phyloP scores from a whole-genome alignment of 2,113 vertebrate species.

The Gnathonemus echidnorhynchus region DNA sequence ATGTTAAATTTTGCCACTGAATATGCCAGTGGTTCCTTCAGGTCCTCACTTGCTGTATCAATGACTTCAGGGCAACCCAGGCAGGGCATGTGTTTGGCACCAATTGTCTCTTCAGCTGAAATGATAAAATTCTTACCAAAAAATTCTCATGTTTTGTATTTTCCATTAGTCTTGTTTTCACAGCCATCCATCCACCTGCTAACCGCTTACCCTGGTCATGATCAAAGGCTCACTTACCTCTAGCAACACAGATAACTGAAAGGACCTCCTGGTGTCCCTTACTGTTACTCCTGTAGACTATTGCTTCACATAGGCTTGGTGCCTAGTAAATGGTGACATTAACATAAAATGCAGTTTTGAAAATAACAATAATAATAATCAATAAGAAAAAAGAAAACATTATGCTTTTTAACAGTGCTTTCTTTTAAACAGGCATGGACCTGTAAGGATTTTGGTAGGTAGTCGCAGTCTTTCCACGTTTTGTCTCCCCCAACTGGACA shows the following conservation, averaged over 20 bases:
- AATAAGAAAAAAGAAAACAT: not conserved
- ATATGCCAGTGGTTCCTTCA: conserved; percentile 56
- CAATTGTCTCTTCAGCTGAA: conserved; percentile 39
- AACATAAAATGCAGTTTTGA: not conserved
- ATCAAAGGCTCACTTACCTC: not conserved
- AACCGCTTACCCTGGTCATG: not conserved
- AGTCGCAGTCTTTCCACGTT: conserved; percentile 73
- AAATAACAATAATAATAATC: not conserved
- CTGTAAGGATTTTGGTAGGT: conserved; percentile 47
- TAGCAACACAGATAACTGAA: conserved; percentile 19
- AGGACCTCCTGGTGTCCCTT: conserved; percentile 20
- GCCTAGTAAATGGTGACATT: conserved; percentile 33
- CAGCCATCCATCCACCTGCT: not conserved
- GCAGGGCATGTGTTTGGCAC: conserved; percentile 34
- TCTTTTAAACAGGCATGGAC: conserved; percentile 37
- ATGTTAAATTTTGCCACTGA: conserved; percentile 64
- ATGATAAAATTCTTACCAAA: conserved; percentile 3
- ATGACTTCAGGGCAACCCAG: conserved; percentile 65
- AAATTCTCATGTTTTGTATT: not conserved
- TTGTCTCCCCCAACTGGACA: conserved; percentile 54
- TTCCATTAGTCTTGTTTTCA: conserved; percentile 17
- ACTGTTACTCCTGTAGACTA: conserved; percentile 10
- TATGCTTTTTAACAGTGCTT: not conserved
- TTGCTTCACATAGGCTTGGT: conserved; percentile 39
- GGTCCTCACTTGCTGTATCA: conserved; percentile 36